phyloP scores from a whole-genome alignment of 2,113 vertebrate genomes.

The Panthera tigris region DNA sequence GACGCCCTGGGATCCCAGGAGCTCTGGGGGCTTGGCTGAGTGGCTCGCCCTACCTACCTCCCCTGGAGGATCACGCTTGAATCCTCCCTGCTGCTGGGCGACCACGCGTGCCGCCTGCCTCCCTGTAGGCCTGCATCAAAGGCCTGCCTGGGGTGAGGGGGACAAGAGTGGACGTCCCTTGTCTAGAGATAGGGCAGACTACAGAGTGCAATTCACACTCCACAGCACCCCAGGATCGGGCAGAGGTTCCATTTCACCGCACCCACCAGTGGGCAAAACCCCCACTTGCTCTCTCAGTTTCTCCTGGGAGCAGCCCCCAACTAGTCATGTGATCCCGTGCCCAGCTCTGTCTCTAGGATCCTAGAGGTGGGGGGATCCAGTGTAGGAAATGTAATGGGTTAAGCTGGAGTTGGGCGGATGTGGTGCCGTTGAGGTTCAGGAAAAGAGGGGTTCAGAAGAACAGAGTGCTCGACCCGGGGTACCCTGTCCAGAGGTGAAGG shows the following conservation, averaged over 20 bases:
- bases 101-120: not conserved
- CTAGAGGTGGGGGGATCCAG: not conserved
- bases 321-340: not conserved
- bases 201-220: not conserved
- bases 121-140: not conserved
- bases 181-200: not conserved
- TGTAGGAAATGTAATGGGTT: not conserved
- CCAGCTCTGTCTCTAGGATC: not conserved
- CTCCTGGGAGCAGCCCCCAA: not conserved
- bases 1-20: not conserved
- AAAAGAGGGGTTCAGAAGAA: not conserved
- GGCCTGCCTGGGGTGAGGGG: too few species aligned
- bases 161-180: not conserved
- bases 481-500: not conserved
- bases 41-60: not conserved
- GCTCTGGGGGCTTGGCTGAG: not conserved
- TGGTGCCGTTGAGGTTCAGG: not conserved
- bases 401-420: not conserved
- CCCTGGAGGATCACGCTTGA: not conserved
- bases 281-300: not conserved
- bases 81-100: not conserved
- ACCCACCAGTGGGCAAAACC: not conserved
- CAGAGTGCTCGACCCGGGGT: too few species aligned
- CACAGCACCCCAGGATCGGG: not conserved
- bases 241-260: not conserved